phyloP scores from a whole-genome alignment of 2,797 vertebrate species.

The Fratercula arctica region DNA sequence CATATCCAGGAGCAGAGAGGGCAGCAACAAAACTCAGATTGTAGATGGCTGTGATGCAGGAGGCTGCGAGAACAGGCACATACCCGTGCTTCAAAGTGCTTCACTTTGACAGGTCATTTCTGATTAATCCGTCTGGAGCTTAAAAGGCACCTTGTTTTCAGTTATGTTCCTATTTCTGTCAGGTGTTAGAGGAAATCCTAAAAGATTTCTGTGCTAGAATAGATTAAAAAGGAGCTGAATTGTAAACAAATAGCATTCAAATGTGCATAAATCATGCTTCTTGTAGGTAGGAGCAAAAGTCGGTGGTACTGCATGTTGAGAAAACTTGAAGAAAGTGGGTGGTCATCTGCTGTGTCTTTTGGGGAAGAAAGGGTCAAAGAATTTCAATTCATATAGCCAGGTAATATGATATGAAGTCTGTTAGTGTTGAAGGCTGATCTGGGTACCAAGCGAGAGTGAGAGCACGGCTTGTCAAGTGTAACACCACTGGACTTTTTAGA shows the following conservation, averaged over 20 bases:
- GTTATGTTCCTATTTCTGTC: not conserved
- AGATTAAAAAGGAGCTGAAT: not conserved
- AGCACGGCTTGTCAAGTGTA: not conserved
- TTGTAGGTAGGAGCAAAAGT: not conserved
- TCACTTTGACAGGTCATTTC: not conserved
- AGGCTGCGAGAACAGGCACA: not conserved
- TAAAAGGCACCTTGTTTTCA: not conserved
- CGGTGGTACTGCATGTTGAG: not conserved
- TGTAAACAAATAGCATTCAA: not conserved
- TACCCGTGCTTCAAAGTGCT: not conserved
- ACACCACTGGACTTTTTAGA: not conserved
- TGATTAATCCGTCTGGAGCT: not conserved
- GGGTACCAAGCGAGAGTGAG: not conserved
- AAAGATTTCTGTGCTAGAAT: not conserved
- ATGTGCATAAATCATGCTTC: not conserved
- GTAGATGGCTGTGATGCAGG: not conserved
- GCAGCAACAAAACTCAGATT: not conserved
- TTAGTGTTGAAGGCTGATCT: not conserved
- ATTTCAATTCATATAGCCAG: not conserved
- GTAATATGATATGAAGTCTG: not conserved
- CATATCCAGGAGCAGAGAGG: not conserved
- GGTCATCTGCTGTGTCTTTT: not conserved
- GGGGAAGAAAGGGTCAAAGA: not conserved
- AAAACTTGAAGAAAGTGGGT: not conserved
- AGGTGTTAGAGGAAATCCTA: not conserved